Percentiles rank a stretch among this genome's conserved stretches.
Evolutionary conservation across 2,113 vertebrate species (phyloP).

Genomic region (Platysteira castanea): DNA sequence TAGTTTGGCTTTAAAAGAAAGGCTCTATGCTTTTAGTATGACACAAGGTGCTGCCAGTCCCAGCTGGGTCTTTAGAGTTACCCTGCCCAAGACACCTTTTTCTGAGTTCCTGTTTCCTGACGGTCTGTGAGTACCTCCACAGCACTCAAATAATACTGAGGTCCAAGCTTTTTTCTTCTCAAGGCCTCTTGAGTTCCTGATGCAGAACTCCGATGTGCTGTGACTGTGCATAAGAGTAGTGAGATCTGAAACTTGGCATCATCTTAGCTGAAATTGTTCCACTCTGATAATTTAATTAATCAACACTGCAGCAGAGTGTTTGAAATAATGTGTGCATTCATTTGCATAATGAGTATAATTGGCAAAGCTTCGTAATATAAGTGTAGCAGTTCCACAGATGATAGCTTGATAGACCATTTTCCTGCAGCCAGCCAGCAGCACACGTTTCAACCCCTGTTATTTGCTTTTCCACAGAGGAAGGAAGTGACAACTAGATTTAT

Average conservation of each 20-base stretch:
- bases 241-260: slow-evolving; percentile 42
- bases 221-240: background rate
- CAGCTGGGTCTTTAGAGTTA: background rate
- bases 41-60: background rate
- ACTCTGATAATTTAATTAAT: slow-evolving; percentile 69
- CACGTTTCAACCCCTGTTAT: slow-evolving; percentile 8
- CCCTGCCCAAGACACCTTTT: background rate
- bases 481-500: slow-evolving; percentile 23
- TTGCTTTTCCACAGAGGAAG: slow-evolving; percentile 6
- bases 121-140: background rate
- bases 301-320: slow-evolving; percentile 50
- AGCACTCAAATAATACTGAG: background rate
- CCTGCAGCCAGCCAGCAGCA: background rate
- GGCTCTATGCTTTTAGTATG: background rate
- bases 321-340: slow-evolving; percentile 61
- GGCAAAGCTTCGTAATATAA: slow-evolving; percentile 29
- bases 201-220: background rate
- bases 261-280: slow-evolving; percentile 49
- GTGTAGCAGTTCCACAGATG: background rate
- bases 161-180: background rate
- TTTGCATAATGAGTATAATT: slow-evolving; percentile 65
- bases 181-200: background rate
- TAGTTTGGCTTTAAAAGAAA: background rate
- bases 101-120: background rate
- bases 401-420: background rate